Percentiles rank a stretch among this genome's conserved stretches.
These are phyloP conservation scores for Melikaiella ostensackeni DNA, from an alignment of 2,888 invertebrate genomes.

Conservation along the genomic window DNA sequence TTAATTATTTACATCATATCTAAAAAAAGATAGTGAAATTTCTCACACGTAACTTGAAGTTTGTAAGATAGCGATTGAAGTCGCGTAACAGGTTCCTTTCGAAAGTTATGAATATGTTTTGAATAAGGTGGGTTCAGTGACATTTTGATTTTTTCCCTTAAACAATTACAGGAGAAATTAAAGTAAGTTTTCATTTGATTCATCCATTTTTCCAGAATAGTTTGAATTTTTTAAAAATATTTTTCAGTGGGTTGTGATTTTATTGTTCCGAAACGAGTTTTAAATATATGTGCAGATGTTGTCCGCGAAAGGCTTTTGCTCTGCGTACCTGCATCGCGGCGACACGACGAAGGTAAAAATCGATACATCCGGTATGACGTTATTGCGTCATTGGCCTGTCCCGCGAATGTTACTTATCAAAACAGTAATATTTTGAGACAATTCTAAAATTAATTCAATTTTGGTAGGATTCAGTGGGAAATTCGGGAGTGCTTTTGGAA, in stretches of 20 bases:
- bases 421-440: background rate
- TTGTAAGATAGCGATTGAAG: background rate
- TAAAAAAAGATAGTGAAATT: background rate
- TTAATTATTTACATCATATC: background rate
- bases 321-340: constrained; percentile 10
- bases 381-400: constrained; percentile 40
- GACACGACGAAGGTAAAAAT: constrained; percentile 44
- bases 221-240: background rate
- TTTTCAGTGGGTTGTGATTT: background rate
- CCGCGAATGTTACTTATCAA: constrained; percentile 17
- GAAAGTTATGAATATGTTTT: constrained; percentile 1
- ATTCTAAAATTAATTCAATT: no score
- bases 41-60: background rate
- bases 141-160: background rate
- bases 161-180: background rate
- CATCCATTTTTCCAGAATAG: background rate
- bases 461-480: no score
- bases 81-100: background rate
- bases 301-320: background rate
- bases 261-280: constrained; percentile 3
- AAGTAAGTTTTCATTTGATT: background rate
- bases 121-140: constrained; percentile 11
- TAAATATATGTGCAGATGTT: background rate
- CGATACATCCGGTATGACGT: constrained; percentile 47
- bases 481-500: no score